Evolutionary conservation across 2,797 vertebrate genomes (phyloP).

Genomic region (Crocidura indochinensis): DNA sequence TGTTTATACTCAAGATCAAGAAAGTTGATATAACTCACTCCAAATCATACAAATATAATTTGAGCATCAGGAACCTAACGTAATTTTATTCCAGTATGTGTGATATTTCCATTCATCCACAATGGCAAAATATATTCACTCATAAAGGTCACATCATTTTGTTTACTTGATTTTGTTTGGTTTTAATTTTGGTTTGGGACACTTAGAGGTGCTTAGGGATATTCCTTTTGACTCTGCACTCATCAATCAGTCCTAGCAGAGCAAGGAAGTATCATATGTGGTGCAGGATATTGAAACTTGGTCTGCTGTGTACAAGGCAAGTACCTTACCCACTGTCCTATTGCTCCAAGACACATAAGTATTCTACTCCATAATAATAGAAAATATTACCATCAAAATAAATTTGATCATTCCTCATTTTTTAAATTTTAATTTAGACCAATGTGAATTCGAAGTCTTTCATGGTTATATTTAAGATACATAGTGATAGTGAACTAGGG

Average conservation of each 20-base stretch:
- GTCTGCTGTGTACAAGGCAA: too few relatives aligned
- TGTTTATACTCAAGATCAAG: constrained; percentile 27
- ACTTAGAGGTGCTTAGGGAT: too few relatives aligned
- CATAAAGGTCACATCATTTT: constrained; percentile 18
- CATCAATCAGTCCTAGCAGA: too few relatives aligned
- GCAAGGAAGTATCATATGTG: too few relatives aligned
- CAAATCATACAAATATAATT: neutral
- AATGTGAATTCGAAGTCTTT: too few relatives aligned
- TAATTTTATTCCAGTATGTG: constrained; percentile 46
- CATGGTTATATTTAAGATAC: too few relatives aligned
- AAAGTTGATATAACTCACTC: constrained; percentile 1
- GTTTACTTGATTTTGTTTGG: neutral
- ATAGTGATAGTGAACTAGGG: too few relatives aligned
- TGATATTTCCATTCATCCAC: neutral
- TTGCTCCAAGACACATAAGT: neutral
- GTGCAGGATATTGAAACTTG: too few relatives aligned
- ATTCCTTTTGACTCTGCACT: too few relatives aligned
- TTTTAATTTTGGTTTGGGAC: too few relatives aligned
- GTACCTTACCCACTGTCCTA: too few relatives aligned
- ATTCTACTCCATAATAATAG: constrained; percentile 19
- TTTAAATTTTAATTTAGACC: too few relatives aligned
- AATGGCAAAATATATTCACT: neutral
- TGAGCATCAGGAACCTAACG: neutral
- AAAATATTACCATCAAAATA: constrained; percentile 12
- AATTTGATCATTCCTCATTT: neutral